A percentile compares a stretch with the other conserved stretches of the same genome.
These are phyloP conservation scores for Agriotes lineatus DNA, from an alignment of 2,888 invertebrate species.

Conservation along the genomic window DNA sequence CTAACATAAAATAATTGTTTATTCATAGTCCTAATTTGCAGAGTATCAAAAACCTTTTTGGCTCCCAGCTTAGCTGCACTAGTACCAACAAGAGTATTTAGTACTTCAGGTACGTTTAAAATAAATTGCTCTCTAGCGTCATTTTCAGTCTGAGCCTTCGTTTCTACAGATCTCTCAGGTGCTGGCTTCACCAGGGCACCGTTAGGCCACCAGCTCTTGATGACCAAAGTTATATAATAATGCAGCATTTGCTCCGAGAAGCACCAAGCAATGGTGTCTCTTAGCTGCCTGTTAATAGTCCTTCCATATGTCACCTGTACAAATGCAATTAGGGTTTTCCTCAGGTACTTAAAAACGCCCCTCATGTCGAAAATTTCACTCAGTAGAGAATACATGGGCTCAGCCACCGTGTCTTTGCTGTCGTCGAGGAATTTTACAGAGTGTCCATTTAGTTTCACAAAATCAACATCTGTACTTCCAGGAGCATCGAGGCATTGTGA, in stretches of 20 bases:
- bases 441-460: conserved; percentile 62
- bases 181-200: conserved; percentile 77
- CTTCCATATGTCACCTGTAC: conserved; percentile 90
- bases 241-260: conserved; percentile 93
- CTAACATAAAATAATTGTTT: conserved; percentile 93
- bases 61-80: conserved; percentile 87
- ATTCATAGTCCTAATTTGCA: conserved; percentile 88
- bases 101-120: conserved; percentile 81
- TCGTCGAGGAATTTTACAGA: conserved; percentile 68
- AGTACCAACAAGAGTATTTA: conserved; percentile 87
- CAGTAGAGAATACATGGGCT: conserved; percentile 88
- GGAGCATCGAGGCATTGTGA: conserved; percentile 82
- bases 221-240: conserved; percentile 84
- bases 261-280: conserved; percentile 88
- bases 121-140: conserved; percentile 78
- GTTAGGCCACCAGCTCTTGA: conserved; percentile 92
- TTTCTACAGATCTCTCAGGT: conserved; percentile 70
- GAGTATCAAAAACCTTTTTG: conserved; percentile 86
- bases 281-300: conserved; percentile 91
- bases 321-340: conserved; percentile 89
- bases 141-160: conserved; percentile 77
- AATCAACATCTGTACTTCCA: conserved; percentile 65
- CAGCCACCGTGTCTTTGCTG: conserved; percentile 88
- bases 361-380: conserved; percentile 92
- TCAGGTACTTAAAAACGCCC: conserved; percentile 88